A percentile compares a stretch with the other conserved stretches of the same genome.
Evolutionary conservation across 2,888 invertebrate species (phyloP).

Genomic region (Gymnosoma rotundatum): DNA sequence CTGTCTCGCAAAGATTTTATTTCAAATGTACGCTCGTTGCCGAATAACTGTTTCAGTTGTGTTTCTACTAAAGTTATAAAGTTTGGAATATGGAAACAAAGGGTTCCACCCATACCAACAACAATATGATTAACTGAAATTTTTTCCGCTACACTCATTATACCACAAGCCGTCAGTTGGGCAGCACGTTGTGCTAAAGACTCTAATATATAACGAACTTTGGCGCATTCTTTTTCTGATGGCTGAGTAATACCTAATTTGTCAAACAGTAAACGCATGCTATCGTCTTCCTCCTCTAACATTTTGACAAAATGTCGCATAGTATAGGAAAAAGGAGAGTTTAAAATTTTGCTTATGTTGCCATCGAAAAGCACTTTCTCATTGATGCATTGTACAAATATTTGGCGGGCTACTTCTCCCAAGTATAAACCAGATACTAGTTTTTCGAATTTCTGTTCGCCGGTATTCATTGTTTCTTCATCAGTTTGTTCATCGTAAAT

Average conservation of each 20-base stretch:
- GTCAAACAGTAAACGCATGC: conserved; percentile 90
- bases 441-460: conserved; percentile 94
- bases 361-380: conserved; percentile 83
- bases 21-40: conserved; percentile 16
- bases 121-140: conserved; percentile 91
- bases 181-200: conserved; percentile 95
- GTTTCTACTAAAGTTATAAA: background rate
- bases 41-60: background rate
- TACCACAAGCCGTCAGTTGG: conserved; percentile 93
- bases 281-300: conserved; percentile 90
- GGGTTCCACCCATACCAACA: conserved; percentile 83
- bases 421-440: conserved; percentile 99
- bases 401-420: conserved; percentile 95
- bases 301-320: conserved; percentile 98
- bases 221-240: conserved; percentile 92
- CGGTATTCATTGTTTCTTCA: conserved; percentile 89
- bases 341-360: conserved; percentile 54
- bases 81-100: conserved; percentile 7
- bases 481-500: conserved; percentile 88
- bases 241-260: conserved; percentile 86
- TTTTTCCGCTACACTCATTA: conserved; percentile 92
- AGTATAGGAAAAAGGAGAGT: conserved; percentile 86
- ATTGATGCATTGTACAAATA: conserved; percentile 90
- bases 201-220: conserved; percentile 95
- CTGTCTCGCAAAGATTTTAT: conserved; percentile 14